Percentiles rank a stretch among this genome's conserved stretches.
Conservation (phyloP, 1,140 invertebrate species). For the Eulimnadia texana region DNA sequence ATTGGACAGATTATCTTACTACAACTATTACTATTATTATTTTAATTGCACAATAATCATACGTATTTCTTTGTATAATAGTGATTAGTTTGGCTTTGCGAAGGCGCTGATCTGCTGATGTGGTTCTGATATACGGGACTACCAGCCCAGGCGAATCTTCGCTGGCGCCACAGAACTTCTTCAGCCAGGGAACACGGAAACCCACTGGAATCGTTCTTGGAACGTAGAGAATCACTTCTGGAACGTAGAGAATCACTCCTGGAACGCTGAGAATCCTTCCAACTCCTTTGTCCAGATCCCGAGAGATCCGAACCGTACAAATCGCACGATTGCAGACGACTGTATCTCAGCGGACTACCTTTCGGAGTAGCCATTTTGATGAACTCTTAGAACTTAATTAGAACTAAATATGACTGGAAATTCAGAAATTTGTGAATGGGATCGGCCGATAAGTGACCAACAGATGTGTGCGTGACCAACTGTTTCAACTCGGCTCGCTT, state of each 20-base stretch:
- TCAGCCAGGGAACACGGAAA: not conserved
- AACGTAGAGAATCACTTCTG: not conserved
- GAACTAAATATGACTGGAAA: too few relatives aligned
- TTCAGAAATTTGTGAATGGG: too few relatives aligned
- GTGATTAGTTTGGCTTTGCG: not conserved
- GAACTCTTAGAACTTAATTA: too few relatives aligned
- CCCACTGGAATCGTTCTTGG: not conserved
- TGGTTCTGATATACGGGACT: not conserved
- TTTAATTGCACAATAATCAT: too few relatives aligned
- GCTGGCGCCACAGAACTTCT: conserved; percentile 9
- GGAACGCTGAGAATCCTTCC: not conserved
- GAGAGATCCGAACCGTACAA: not conserved
- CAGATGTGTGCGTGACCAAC: not conserved
- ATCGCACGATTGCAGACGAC: not conserved
- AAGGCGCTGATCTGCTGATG: not conserved
- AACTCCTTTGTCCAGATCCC: too few relatives aligned
- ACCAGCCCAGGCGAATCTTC: conserved; percentile 7
- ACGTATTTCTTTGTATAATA: too few relatives aligned
- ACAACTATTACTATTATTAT: too few relatives aligned
- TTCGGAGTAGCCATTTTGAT: not conserved
- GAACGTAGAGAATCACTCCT: not conserved
- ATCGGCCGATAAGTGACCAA: too few relatives aligned
- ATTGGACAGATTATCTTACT: too few relatives aligned
- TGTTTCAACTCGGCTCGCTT: not conserved
- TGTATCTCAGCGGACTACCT: not conserved